Conservation (phyloP, 2,113 vertebrate genomes). For the Puntigrus tetrazona region DNA sequence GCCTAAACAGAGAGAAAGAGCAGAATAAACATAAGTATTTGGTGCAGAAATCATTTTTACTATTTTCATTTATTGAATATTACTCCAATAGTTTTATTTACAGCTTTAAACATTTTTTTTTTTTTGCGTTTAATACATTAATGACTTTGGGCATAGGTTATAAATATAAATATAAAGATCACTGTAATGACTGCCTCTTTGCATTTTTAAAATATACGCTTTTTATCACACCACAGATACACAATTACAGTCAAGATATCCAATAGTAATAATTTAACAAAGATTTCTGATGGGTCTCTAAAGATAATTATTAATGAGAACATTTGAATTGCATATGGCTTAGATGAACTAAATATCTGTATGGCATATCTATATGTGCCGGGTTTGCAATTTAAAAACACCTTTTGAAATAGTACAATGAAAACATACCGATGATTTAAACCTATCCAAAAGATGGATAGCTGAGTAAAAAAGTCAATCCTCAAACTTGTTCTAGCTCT, state of each 20-base stretch:
- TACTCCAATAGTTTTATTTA: background rate
- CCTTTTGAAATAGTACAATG: background rate
- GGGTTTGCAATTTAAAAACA: background rate
- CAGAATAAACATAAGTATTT: background rate
- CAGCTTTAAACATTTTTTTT: background rate
- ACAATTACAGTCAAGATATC: background rate
- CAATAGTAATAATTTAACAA: background rate
- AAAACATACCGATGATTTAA: background rate
- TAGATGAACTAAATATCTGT: background rate
- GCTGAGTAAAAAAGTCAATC: background rate
- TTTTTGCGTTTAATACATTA: background rate
- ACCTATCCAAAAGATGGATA: background rate
- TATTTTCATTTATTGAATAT: background rate
- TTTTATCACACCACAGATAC: background rate
- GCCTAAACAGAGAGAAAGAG: conserved; percentile 71
- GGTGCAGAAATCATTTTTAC: background rate
- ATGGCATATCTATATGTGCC: background rate
- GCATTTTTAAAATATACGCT: background rate
- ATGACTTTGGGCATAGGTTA: background rate
- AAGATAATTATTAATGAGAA: background rate
- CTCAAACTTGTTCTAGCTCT: background rate
- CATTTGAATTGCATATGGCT: background rate
- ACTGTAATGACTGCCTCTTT: background rate
- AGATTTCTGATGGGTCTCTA: background rate
- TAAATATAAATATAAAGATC: background rate